phyloP scores from a whole-genome alignment of 2,797 vertebrate species.

The Carduelis carduelis region DNA sequence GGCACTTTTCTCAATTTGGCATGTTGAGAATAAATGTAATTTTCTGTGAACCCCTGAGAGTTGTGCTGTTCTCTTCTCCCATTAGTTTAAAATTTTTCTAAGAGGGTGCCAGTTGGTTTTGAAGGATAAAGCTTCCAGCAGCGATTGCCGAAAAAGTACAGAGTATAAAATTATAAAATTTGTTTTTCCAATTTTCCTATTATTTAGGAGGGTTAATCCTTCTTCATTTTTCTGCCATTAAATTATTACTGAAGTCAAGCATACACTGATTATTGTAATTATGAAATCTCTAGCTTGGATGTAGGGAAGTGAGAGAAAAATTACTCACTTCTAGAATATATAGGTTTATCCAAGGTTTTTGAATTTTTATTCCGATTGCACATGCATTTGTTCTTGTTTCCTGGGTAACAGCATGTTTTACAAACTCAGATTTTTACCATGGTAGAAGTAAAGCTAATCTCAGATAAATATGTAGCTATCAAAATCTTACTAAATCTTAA shows the following conservation, averaged over 20 bases:
- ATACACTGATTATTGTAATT: neutral
- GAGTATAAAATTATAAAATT: neutral
- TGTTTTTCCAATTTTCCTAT: neutral
- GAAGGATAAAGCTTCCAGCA: neutral
- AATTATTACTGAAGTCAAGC: neutral
- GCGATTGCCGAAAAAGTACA: neutral
- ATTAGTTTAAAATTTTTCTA: neutral
- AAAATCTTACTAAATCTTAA: neutral
- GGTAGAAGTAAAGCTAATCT: neutral
- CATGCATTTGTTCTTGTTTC: conserved; percentile 31
- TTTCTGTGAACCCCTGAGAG: neutral
- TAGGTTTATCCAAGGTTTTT: neutral
- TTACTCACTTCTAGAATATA: neutral
- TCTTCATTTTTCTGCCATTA: neutral
- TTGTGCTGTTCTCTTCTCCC: neutral
- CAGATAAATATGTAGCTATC: neutral
- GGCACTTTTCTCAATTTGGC: neutral
- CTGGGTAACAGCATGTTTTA: conserved; percentile 18
- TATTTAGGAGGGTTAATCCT: neutral
- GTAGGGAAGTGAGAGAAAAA: neutral
- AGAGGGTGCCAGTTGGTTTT: neutral
- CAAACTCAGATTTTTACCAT: neutral
- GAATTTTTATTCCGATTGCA: neutral
- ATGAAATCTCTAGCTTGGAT: neutral
- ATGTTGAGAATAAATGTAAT: neutral